Conservation (phyloP, 2,113 vertebrate species). For the Dasyurus viverrinus region DNA sequence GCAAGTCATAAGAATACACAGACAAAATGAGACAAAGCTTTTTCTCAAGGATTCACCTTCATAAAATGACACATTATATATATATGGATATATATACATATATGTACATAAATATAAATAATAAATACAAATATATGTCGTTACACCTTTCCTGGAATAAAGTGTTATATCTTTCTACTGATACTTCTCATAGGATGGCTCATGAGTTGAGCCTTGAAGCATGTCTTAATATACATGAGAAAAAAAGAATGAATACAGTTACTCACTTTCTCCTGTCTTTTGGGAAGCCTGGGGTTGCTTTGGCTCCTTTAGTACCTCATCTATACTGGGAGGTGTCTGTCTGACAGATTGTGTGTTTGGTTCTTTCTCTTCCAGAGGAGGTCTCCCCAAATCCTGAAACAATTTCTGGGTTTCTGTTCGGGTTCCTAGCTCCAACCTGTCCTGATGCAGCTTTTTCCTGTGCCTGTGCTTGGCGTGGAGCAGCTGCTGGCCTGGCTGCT, state of each 20-base stretch:
- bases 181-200: neutral
- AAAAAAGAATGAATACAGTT: neutral
- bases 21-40: neutral
- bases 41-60: neutral
- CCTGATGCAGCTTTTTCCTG: neutral
- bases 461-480: neutral
- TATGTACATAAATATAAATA: too few relatives aligned
- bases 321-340: fast-evolving
- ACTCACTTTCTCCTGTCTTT: constrained; percentile 78
- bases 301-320: neutral
- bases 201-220: neutral
- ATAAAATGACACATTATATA: neutral
- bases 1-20: neutral
- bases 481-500: neutral
- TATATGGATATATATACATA: too few relatives aligned
- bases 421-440: neutral
- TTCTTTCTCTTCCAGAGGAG: neutral
- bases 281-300: neutral
- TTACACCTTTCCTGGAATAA: neutral
- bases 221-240: neutral
- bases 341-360: neutral
- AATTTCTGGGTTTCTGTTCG: neutral
- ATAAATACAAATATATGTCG: neutral
- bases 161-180: neutral
- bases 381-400: neutral